Evolutionary conservation across 2,113 vertebrate species (phyloP), one percentile per base, ranked within the genome.

Genomic region (Ceuthmochares aereus): DNA sequence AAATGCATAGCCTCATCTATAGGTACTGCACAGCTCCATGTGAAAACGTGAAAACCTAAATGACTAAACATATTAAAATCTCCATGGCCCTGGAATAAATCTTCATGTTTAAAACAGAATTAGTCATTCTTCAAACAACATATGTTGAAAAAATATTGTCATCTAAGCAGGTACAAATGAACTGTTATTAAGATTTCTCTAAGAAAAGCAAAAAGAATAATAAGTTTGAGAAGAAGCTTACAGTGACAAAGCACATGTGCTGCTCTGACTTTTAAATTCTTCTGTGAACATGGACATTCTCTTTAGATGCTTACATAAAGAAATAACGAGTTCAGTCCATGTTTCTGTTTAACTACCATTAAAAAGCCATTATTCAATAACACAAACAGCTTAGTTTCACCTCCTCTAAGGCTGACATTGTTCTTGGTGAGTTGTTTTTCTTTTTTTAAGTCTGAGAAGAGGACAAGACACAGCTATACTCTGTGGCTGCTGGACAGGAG

Each of bases 391-490:
- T 89, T 90, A 45, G 79, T 95, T 95, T 92, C 74, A 78, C 84
- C 87, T 95, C 55, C 36, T 87, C 81, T 91, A 89, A 80, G 85
- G 83, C 17, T 92, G 52, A 12, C 3, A 60, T 70, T 92, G 83
- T 92, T 93, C 91, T 92, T 90, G 37, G 64, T 90, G 52, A 47
- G 86, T 75, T 97, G 66, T 81, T 97, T 94, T 95, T 87, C 64
- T 85, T 95, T 47, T 80, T 92, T 81, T 68, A 84, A 86, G 92
- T 68, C 91, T 92, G 87, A 92, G 83, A 94, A 94, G 93, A 95
- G 82, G 94, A 97, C 84, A 97, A 96, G 93, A 96, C 94, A 96
- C 80, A 94, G 94, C 74, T 92, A 96, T 63, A 95, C 94, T 95
- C 81, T 97, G 88, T 93, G 80, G 70, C 47, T 93, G 52, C 85